A percentile compares a stretch with the other conserved stretches of the same genome.
These are phyloP conservation scores for Megaceryle torquata DNA, from an alignment of 2,113 vertebrate genomes.

Conservation along the genomic window DNA sequence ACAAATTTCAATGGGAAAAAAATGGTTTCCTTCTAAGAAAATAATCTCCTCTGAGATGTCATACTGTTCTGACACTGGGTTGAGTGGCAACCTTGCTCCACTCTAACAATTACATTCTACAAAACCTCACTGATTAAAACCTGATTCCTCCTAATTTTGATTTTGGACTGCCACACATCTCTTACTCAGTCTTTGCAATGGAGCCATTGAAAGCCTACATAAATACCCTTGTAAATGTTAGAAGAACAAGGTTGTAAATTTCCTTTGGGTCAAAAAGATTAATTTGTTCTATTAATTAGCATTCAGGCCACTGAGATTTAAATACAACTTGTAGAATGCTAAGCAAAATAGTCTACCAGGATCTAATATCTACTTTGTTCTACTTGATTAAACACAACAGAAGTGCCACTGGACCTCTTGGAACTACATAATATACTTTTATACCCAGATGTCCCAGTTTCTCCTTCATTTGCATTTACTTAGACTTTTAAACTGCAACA, in stretches of 20 bases:
- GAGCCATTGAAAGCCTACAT: constrained; percentile 28
- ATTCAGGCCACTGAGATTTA: constrained; percentile 44
- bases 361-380: constrained; percentile 53
- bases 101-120: constrained; percentile 7
- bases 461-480: constrained; percentile 56
- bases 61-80: neutral
- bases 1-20: neutral
- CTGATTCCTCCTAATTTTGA: neutral
- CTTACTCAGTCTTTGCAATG: neutral
- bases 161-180: neutral
- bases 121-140: constrained; percentile 16
- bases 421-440: constrained; percentile 56
- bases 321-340: constrained; percentile 46
- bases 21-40: neutral
- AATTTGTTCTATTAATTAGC: constrained; percentile 55
- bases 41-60: neutral
- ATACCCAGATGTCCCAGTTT: constrained; percentile 48
- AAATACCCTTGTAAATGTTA: constrained; percentile 48
- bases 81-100: neutral
- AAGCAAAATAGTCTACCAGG: constrained; percentile 56
- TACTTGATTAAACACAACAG: constrained; percentile 60
- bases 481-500: constrained; percentile 6
- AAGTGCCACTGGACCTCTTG: constrained; percentile 54
- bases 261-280: constrained; percentile 66
- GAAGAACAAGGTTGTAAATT: constrained; percentile 57